Conservation (phyloP, 23 tunicate genomes). For the Clavelina lepadiformis region DNA sequence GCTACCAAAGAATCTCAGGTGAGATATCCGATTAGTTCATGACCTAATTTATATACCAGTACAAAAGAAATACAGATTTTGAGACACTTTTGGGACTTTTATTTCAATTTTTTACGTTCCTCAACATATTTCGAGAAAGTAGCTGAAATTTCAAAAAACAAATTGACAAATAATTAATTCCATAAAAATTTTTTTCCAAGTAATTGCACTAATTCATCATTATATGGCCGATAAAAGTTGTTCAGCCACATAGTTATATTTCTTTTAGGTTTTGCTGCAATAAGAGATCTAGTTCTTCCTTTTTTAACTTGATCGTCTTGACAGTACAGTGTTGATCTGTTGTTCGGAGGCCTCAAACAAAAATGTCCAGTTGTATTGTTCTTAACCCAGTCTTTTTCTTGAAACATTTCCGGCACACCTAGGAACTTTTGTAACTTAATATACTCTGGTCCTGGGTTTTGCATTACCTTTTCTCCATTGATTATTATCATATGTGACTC, state of each 20-base stretch:
- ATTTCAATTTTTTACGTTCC: too few relatives aligned
- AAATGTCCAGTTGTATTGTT: conserved; percentile 13
- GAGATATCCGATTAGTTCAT: too few relatives aligned
- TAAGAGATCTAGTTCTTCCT: conserved; percentile 11
- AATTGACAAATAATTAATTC: conserved; percentile 1
- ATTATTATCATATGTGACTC: conserved; percentile 5
- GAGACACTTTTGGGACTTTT: too few relatives aligned
- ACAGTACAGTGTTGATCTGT: neutral
- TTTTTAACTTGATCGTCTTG: neutral
- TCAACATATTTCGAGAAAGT: too few relatives aligned
- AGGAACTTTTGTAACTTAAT: conserved; percentile 6
- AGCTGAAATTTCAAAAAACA: too few relatives aligned
- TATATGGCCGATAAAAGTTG: conserved; percentile 14
- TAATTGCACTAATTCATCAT: conserved; percentile 4
- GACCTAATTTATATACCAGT: too few relatives aligned
- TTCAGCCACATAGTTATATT: neutral
- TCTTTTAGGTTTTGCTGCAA: neutral
- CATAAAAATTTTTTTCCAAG: conserved; percentile 1
- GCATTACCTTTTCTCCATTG: conserved; percentile 13
- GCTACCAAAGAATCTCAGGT: too few relatives aligned
- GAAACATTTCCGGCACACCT: conserved; percentile 4
- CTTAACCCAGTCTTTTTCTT: conserved; percentile 3
- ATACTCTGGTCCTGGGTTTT: conserved; percentile 21
- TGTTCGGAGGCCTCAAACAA: conserved; percentile 6
- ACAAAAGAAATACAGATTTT: too few relatives aligned